These are phyloP conservation scores for Noctua comes DNA, from an alignment of 2,888 invertebrate species.

Conservation along the genomic window DNA sequence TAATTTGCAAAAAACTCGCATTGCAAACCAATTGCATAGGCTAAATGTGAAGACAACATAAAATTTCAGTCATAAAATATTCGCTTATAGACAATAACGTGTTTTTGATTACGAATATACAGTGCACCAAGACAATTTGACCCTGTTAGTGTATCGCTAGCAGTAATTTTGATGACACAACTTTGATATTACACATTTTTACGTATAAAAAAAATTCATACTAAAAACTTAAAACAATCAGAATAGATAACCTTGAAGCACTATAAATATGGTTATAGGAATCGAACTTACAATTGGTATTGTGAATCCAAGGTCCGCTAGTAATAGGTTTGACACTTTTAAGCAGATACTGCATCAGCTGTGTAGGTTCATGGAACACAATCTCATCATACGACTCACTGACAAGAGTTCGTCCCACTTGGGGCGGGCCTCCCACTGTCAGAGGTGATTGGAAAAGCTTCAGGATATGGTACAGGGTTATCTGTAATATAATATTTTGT, in stretches of 20 bases:
- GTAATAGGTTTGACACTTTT: conserved; percentile 94
- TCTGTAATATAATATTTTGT: conserved; percentile 89
- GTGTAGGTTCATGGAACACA: conserved; percentile 97
- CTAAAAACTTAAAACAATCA: too few relatives aligned
- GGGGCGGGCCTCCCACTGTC: conserved; percentile 82
- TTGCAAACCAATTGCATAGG: conserved; percentile 5
- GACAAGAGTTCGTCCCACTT: conserved; percentile 92
- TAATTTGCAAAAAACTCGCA: conserved; percentile 3
- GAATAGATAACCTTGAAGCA: background rate
- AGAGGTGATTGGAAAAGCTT: conserved; percentile 97
- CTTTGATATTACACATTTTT: background rate
- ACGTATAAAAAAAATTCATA: background rate
- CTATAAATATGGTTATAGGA: background rate
- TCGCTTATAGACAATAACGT: background rate
- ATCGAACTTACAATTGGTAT: conserved; percentile 94
- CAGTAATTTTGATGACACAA: background rate
- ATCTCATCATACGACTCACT: conserved; percentile 99
- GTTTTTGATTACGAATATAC: background rate
- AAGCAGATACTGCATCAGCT: conserved; percentile 96
- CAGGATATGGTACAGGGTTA: conserved; percentile 98
- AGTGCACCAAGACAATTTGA: background rate
- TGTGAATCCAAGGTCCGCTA: conserved; percentile 94
- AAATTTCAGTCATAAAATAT: background rate
- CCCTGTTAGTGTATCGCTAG: background rate
- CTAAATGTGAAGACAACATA: background rate